A percentile compares a stretch with the other conserved stretches of the same genome.
phyloP scores from a whole-genome alignment of 2,113 vertebrate genomes.

The Chaenocephalus aceratus region DNA sequence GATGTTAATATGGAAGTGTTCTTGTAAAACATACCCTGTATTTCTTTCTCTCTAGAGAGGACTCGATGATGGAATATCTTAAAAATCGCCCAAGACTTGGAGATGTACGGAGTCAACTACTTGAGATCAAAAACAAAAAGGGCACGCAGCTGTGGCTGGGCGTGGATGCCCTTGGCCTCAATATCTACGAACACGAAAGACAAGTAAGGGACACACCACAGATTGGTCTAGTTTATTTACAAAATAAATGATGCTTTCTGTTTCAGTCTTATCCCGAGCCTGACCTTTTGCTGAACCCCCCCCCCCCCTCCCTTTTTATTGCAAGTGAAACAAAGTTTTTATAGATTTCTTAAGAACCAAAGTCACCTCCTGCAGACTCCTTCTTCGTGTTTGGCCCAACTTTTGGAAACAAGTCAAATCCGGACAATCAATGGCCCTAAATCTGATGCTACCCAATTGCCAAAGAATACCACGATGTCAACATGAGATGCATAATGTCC shows the following conservation, averaged over 20 bases:
- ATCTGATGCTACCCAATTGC: too few relatives aligned
- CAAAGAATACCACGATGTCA: too few relatives aligned
- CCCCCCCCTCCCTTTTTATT: too few relatives aligned
- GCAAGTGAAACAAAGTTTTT: too few relatives aligned
- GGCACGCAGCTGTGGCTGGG: conserved; percentile 97
- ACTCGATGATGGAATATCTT: conserved; percentile 99
- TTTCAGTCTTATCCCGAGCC: too few relatives aligned
- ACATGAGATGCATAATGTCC: not conserved
- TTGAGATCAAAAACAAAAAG: conserved; percentile 99
- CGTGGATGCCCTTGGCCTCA: conserved; percentile 96
- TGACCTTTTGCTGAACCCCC: too few relatives aligned
- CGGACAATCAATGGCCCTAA: too few relatives aligned
- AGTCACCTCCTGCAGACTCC: too few relatives aligned
- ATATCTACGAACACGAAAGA: conserved; percentile 98
- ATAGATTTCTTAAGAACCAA: too few relatives aligned
- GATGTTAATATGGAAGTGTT: not conserved
- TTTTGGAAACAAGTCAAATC: too few relatives aligned
- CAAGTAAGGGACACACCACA: conserved; percentile 86
- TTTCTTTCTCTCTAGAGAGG: conserved; percentile 85
- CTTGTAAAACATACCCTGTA: not conserved
- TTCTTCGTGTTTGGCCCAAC: too few relatives aligned
- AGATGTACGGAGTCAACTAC: conserved; percentile 99
- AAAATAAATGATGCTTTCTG: conserved; percentile 1
- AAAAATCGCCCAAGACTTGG: conserved; percentile 98
- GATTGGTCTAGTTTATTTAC: not conserved